Percentiles rank a stretch among this genome's conserved stretches.
These are phyloP conservation scores for Delphinus delphis DNA, from an alignment of 2,113 vertebrate species.

Conservation along the genomic window DNA sequence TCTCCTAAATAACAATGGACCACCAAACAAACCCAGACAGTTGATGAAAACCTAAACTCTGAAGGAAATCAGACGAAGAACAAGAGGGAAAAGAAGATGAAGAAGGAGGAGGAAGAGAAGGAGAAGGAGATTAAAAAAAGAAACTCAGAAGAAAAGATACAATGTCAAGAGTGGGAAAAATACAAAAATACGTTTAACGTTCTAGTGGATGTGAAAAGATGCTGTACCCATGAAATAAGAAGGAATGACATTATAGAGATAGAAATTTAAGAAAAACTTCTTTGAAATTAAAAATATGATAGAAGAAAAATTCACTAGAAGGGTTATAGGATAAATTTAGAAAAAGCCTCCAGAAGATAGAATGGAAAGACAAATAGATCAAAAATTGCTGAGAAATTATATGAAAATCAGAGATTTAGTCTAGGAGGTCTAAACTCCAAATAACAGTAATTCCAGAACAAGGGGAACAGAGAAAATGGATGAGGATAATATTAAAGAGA, in stretches of 20 bases:
- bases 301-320: not conserved
- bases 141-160: too few relatives aligned
- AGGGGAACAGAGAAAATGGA: not conserved
- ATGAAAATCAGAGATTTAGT: not conserved
- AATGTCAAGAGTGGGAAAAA: not conserved
- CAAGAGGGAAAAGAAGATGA: not conserved
- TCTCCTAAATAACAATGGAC: not conserved
- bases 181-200: fast-evolving
- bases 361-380: not conserved
- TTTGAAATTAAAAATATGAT: too few relatives aligned
- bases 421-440: not conserved
- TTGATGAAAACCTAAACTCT: not conserved
- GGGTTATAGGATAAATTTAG: not conserved
- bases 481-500: not conserved
- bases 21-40: too few relatives aligned
- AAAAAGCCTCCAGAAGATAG: not conserved
- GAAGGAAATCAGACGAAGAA: not conserved
- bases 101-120: not conserved
- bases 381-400: not conserved
- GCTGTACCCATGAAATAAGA: not conserved
- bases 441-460: too few relatives aligned
- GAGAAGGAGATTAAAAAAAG: too few relatives aligned
- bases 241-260: too few relatives aligned
- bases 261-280: not conserved
- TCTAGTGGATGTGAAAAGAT: not conserved